Conservation (phyloP, 2,797 vertebrate genomes). For the Rallus crepitans region DNA sequence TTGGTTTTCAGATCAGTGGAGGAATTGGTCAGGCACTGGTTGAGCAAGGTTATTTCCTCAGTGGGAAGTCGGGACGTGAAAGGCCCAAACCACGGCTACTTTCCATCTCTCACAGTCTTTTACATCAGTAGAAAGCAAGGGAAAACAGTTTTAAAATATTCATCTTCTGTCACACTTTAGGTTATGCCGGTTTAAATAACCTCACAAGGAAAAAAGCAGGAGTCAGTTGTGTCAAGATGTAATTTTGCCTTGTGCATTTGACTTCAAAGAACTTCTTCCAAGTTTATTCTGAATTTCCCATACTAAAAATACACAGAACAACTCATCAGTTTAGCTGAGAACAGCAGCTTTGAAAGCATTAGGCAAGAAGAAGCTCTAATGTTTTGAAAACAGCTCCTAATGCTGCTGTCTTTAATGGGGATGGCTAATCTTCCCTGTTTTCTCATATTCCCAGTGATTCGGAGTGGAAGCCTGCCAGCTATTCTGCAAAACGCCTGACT, state of each 20-base stretch:
- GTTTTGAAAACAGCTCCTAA: conserved; percentile 56
- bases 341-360: conserved; percentile 44
- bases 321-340: conserved; percentile 49
- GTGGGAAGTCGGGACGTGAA: background rate
- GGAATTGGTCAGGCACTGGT: background rate
- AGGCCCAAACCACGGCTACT: background rate
- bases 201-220: background rate
- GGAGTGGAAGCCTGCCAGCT: conserved; percentile 44
- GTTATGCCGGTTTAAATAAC: background rate
- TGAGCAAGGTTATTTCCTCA: background rate
- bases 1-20: background rate
- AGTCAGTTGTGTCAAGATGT: background rate
- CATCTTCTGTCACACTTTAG: background rate
- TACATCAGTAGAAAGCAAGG: background rate
- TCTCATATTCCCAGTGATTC: conserved; percentile 10
- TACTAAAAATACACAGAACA: conserved; percentile 15
- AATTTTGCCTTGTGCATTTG: conserved; percentile 1
- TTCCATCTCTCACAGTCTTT: background rate
- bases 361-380: background rate
- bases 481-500: conserved; percentile 62
- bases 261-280: conserved; percentile 33
- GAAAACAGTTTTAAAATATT: conserved; percentile 5
- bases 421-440: conserved; percentile 28
- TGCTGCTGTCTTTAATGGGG: conserved; percentile 40
- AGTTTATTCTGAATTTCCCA: conserved; percentile 29